Percentiles rank a stretch among this genome's conserved stretches.
Evolutionary conservation across 2,888 invertebrate genomes (phyloP).

Genomic region (Adelphocoris suturalis): DNA sequence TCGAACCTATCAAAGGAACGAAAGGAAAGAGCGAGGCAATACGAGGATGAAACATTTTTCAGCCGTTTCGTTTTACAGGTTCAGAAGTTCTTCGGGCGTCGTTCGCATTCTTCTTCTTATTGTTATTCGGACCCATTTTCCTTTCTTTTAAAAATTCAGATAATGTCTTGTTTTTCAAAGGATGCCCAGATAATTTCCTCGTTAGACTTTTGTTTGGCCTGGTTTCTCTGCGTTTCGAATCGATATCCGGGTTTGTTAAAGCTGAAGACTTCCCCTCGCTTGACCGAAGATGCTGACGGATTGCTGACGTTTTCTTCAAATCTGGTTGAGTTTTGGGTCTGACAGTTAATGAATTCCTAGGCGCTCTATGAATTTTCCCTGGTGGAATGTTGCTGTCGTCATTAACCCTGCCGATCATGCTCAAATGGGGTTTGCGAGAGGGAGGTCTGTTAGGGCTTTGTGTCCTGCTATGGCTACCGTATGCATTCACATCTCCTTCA

Average conservation of each 20-base stretch:
- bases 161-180: slow-evolving; percentile 25
- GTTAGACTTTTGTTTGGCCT: neutral
- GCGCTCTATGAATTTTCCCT: neutral
- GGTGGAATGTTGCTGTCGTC: neutral
- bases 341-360: neutral
- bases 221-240: neutral
- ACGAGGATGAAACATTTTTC: too few relatives aligned
- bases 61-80: neutral
- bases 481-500: too few relatives aligned
- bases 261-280: too few relatives aligned
- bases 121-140: neutral
- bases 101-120: neutral
- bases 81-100: neutral
- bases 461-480: neutral
- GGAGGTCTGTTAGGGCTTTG: neutral
- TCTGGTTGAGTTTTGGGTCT: neutral
- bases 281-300: neutral
- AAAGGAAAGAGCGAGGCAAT: too few relatives aligned
- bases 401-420: neutral
- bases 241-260: neutral
- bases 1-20: too few relatives aligned
- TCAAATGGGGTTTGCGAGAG: slow-evolving; percentile 6
- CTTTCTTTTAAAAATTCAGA: slow-evolving; percentile 22
- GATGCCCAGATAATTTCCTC: neutral
- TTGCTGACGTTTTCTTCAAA: neutral